Percentiles rank a stretch among this genome's conserved stretches.
Conservation (phyloP, 2,888 invertebrate species). For the Acrocyrtus sp. region DNA sequence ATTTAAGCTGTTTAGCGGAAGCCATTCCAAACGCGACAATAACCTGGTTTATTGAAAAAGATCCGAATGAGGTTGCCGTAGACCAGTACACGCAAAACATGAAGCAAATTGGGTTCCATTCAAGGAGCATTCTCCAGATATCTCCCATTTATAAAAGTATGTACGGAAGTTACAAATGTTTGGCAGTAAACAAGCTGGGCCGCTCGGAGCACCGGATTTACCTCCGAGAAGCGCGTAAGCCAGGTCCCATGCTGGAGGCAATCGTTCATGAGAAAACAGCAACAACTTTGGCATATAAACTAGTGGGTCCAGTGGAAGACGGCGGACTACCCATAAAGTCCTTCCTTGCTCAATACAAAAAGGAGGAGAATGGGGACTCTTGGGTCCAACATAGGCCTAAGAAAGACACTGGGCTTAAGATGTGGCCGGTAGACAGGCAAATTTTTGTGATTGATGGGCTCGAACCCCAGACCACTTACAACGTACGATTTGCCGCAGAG, state of each 20-base stretch:
- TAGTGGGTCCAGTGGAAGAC: conserved; percentile 79
- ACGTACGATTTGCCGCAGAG: conserved; percentile 84
- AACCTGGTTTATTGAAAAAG: conserved; percentile 82
- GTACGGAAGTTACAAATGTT: conserved; percentile 82
- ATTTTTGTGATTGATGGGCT: conserved; percentile 83
- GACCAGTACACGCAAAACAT: conserved; percentile 69
- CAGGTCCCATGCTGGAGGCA: conserved; percentile 75
- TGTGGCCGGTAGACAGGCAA: conserved; percentile 76
- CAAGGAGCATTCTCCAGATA: conserved; percentile 70
- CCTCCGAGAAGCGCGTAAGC: conserved; percentile 78
- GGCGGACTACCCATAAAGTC: conserved; percentile 80
- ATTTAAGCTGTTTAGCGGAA: conserved; percentile 87
- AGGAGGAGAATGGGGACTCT: conserved; percentile 69
- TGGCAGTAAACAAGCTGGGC: conserved; percentile 84
- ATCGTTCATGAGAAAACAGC: conserved; percentile 73
- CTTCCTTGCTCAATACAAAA: conserved; percentile 80
- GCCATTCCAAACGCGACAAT: conserved; percentile 91
- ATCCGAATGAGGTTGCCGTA: conserved; percentile 64
- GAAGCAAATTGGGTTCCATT: conserved; percentile 75
- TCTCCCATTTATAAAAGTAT: conserved; percentile 73
- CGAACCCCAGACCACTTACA: conserved; percentile 79
- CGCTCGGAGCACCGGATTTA: conserved; percentile 75
- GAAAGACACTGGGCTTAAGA: too few relatives aligned
- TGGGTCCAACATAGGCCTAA: conserved; percentile 77
- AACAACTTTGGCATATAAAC: conserved; percentile 83